Percentiles rank a stretch among this genome's conserved stretches.
phyloP scores from a whole-genome alignment of 2,113 vertebrate genomes.

The Noctilio leporinus region DNA sequence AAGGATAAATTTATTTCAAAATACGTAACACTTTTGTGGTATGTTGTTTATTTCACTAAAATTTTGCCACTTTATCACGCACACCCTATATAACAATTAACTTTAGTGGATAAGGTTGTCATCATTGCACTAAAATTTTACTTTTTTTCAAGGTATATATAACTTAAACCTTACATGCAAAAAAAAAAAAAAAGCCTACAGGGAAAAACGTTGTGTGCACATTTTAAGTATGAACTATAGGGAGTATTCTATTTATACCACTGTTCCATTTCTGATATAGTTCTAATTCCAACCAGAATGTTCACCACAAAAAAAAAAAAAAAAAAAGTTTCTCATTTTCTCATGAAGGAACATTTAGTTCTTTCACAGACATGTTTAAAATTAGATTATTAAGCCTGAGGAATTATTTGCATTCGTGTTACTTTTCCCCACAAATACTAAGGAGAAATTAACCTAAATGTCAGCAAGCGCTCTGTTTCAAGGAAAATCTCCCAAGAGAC shows the following conservation, averaged over 20 bases:
- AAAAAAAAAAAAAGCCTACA: slow-evolving; percentile 16
- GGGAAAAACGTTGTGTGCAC: background rate
- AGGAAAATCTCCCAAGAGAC: background rate
- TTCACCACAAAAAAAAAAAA: background rate
- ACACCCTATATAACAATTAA: background rate
- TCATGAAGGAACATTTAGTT: slow-evolving; percentile 20
- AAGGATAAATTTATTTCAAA: too few species aligned
- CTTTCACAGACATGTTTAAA: background rate
- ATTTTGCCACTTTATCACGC: too few species aligned
- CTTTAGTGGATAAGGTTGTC: background rate
- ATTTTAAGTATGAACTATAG: slow-evolving; percentile 39
- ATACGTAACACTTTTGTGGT: too few species aligned
- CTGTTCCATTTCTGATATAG: background rate
- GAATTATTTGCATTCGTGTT: slow-evolving; percentile 31
- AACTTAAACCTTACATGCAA: slow-evolving; percentile 2
- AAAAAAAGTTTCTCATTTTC: background rate
- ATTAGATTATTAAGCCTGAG: slow-evolving; percentile 32
- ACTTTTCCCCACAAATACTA: background rate
- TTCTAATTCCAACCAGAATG: slow-evolving; percentile 42
- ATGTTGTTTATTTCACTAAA: too few species aligned
- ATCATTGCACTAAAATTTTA: background rate
- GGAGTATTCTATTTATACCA: slow-evolving; percentile 31
- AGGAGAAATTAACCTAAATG: slow-evolving; percentile 43
- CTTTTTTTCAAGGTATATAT: background rate
- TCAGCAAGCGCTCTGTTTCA: slow-evolving; percentile 21